Percentiles rank a stretch among this genome's conserved stretches.
Evolutionary conservation across 1,140 invertebrate genomes (phyloP).

Genomic region (Hylaeus volcanicus): DNA sequence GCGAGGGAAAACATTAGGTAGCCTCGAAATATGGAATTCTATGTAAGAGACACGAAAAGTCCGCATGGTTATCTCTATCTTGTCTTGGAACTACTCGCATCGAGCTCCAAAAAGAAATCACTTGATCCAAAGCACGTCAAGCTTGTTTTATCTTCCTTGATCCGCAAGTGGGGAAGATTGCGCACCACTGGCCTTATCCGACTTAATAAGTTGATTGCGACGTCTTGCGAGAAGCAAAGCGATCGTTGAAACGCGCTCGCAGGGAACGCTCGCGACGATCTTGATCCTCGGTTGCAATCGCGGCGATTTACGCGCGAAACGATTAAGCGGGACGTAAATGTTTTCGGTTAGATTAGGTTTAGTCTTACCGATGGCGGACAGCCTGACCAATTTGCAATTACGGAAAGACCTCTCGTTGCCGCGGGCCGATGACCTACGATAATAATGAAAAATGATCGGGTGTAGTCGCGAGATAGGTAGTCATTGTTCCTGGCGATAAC

Average conservation of each 20-base stretch:
- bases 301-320: constrained; percentile 36
- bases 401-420: constrained; percentile 12
- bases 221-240: constrained; percentile 35
- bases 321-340: constrained; percentile 39
- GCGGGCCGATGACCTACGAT: constrained; percentile 41
- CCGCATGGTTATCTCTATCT: no score
- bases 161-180: no score
- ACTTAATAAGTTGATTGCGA: constrained; percentile 49
- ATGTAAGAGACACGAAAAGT: no score
- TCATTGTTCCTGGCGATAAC: constrained; percentile 43
- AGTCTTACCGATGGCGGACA: background rate
- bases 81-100: no score
- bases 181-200: constrained; percentile 12
- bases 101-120: no score
- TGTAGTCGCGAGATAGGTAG: constrained; percentile 44
- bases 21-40: no score
- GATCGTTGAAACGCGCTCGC: constrained; percentile 21
- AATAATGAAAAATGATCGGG: constrained; percentile 40
- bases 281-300: constrained; percentile 24
- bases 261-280: constrained; percentile 17
- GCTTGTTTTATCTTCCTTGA: no score
- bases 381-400: constrained; percentile 32
- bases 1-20: no score
- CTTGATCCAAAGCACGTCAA: no score
- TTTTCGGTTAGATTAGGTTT: constrained; percentile 30